Evolutionary conservation across 2,888 invertebrate species (phyloP).

Genomic region (Cremastobaeus sp.): DNA sequence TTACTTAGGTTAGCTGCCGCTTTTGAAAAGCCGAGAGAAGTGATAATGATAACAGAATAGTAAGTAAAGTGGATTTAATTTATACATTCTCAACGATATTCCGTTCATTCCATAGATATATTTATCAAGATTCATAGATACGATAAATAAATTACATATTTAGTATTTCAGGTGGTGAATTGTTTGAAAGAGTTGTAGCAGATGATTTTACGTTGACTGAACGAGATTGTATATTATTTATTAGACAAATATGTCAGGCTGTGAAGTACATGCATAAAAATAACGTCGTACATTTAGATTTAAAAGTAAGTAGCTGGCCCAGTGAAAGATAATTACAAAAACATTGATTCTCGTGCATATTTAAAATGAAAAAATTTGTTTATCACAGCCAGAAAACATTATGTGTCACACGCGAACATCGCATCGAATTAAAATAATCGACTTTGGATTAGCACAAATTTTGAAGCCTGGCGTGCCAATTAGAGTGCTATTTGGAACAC

Average conservation of each 20-base stretch:
- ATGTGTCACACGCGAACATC: constrained; percentile 92
- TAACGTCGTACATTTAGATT: constrained; percentile 91
- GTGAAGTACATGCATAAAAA: constrained; percentile 92
- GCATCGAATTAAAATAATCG: constrained; percentile 93
- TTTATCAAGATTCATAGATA: background rate
- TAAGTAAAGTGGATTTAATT: no score
- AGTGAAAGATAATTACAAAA: background rate
- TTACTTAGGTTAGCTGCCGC: constrained; percentile 90
- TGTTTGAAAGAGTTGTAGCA: constrained; percentile 95
- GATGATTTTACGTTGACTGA: constrained; percentile 96
- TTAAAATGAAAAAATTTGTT: background rate
- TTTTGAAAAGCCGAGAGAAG: constrained; percentile 87
- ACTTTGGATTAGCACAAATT: constrained; percentile 92
- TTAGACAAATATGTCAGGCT: constrained; percentile 94
- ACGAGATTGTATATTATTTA: constrained; percentile 84
- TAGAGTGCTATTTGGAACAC: constrained; percentile 91
- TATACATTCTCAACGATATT: no score
- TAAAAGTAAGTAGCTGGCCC: constrained; percentile 82
- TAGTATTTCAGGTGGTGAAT: constrained; percentile 94
- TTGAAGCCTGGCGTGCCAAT: constrained; percentile 84
- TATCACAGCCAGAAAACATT: constrained; percentile 93
- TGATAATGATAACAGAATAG: constrained; percentile 95
- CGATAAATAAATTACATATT: constrained; percentile 56
- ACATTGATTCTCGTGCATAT: background rate
- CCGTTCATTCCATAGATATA: no score